Evolutionary conservation across 2,888 invertebrate species (phyloP), one percentile per base, ranked within the genome.

Genomic region (Daptonema setosum): DNA sequence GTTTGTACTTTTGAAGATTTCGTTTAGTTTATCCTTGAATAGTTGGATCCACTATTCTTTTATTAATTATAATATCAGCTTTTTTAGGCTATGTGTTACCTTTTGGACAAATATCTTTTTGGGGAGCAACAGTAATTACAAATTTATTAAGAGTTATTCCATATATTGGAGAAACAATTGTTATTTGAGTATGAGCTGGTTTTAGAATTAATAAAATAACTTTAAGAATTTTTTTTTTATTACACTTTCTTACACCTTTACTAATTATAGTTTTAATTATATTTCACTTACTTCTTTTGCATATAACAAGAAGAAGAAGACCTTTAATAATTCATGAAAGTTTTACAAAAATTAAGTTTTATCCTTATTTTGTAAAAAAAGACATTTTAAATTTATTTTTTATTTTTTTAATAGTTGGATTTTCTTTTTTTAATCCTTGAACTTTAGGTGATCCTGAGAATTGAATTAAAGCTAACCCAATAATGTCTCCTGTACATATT

Each of bases 61-160:
- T 83, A 64, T 55, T 80, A 70, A 71, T 78, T 61, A 83, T 83
- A 78, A 79, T 73, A 67, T 80, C 81, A 53, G 81, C 81, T 26
- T 84, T 84, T 71, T 74, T 83, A 76, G 83, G 83, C 0, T 84
- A 84, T 75, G 81, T 83, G 0, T 61, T 83, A 66, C 82, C 82
- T 1, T 83, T 83, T 73, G 82, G 82, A 8, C 82, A 83, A 80
- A 83, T 83, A 78, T 83, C 82, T 1, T 83, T 81, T 70, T 83
- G 83, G 78, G 82, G 81, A 1, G 82, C 82, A 0, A 82, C 82
- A 45, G 81, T 83, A n/a, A 83, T 83, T 79, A 82, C 81, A 35
- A 83, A 82, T 67, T 64, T 83, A 64, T 59, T 83, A 60, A 82
- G 83, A 0, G 81, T 81, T 1, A 78, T 83, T 14, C 82, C 83